Evolutionary conservation across 2,113 vertebrate species (phyloP), one percentile per base, ranked within the genome.

Genomic region (Heterochromis multidens): DNA sequence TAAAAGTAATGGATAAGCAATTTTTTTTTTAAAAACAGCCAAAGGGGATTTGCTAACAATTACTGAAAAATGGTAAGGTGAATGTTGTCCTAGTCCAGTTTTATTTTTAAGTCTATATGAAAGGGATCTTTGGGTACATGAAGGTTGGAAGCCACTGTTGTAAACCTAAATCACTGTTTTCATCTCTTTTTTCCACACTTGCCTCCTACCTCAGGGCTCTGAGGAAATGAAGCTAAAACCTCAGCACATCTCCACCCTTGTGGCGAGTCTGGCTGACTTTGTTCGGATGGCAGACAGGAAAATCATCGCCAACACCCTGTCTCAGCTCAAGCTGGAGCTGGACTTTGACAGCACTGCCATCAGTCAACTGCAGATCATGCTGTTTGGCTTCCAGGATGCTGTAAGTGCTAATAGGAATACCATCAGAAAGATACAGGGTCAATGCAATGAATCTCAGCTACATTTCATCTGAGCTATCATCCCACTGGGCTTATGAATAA

Each of bases 301-400:
- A 84, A 98, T 99, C 91, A 98, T 99, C 2, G 97, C 97, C 85
- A 96, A 88, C 85, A 99, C 97, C 0, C 95, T 99, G 84, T 99
- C 98, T 0, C 98, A 98, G 83, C 95, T 99, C 87, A 99, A 99
- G 88, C 91, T 99, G 88, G 99, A 99, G 95, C 94, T 99, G 40
- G 99, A 99, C 91, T 99, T 99, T 0, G 99, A 99, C 95, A 99
- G 97, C 94, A 97, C 97, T 0, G 98, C 98, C 23, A 99, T 99
- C 86, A 99, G 97, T 85, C 98, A 99, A 89, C 97, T 99, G 81
- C 99, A 99, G 92, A 96, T 99, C 16, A 97, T 97, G 63, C 97
- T 99, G 61, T 99, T 99, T 21, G 95, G 98, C 82, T 99, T 99
- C 90, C 99, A 99, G 90, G 99, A 99, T 76, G 99, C 98, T 56